phyloP scores from a whole-genome alignment of 1,140 invertebrate genomes.

The Drosophila busckii region DNA sequence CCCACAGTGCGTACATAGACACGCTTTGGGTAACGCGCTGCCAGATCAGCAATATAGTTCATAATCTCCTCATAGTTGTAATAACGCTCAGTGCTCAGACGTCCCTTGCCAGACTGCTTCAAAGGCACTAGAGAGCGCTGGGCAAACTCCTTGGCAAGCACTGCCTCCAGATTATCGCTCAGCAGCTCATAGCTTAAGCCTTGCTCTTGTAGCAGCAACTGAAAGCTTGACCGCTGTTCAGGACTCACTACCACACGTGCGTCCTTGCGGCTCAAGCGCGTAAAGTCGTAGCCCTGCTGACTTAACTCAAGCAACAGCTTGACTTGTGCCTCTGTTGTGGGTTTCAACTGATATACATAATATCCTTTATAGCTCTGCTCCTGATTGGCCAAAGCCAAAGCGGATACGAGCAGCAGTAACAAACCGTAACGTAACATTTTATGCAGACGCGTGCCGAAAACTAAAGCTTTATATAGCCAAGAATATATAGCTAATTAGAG shows the following conservation, averaged over 20 bases:
- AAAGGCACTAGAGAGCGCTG: constrained; percentile 16
- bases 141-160: constrained; percentile 47
- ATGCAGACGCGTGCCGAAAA: no score
- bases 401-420: no score
- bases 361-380: no score
- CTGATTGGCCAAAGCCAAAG: no score
- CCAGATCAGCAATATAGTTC: constrained; percentile 80
- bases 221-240: constrained; percentile 35
- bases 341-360: constrained; percentile 60
- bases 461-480: no score
- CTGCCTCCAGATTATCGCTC: constrained; percentile 44
- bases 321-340: constrained; percentile 29
- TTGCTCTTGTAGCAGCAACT: constrained; percentile 16
- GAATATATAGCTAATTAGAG: no score
- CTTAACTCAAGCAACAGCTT: constrained; percentile 35
- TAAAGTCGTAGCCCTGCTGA: constrained; percentile 51
- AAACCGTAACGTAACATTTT: no score
- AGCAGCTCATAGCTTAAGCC: constrained; percentile 27
- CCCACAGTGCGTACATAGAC: constrained; percentile 79
- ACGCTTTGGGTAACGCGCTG: constrained; percentile 73
- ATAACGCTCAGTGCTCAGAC: constrained; percentile 58
- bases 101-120: constrained; percentile 62
- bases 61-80: constrained; percentile 79
- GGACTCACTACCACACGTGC: constrained; percentile 52
- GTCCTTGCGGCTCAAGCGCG: constrained; percentile 34